Base-by-base conservation (phyloP, 1,140 invertebrate genomes). In the Aleiodes sp. region DNA sequence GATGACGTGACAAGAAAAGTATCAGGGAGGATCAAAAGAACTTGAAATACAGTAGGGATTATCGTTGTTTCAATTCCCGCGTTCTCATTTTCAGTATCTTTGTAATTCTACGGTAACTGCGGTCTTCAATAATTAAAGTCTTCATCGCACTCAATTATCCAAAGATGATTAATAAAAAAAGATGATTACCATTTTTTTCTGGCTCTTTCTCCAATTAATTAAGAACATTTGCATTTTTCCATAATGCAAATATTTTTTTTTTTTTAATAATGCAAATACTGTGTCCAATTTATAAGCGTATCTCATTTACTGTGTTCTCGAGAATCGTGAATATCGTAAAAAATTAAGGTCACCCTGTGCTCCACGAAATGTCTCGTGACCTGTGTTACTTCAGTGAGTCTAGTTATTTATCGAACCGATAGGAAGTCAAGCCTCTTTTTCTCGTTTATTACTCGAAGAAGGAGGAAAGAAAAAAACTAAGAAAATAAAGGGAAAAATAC, bases 311-410 rank as follows among this genome's bases (percentile, higher is more conserved):
- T 46, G n/a, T n/a, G 2, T 46, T 46, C n/a, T 46, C n/a, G 41
- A n/a, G 19, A 46, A 12, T 62, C 35, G 60, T 10, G 10, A 37
- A 35, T 65, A 43, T 65, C 62, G 39, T 29, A 10, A 65, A 26
- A 65, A 65, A 65, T 46, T 46, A 65, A 46, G 24, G 41, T 29
- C 39, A 33, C 21, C 37, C 21, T 65, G 26, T 26, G 7, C 2
- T 29, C 35, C 62, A 65, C 62, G 62, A 46, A 16, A 71, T 33
- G 63, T 71, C 57, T 67, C 70, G 70, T 71, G 70, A 71, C 70
- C 67, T 39, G 39, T 31, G 65, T 31, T 41, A 71, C 65, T 71
- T 71, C 59, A 31, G n/a, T 29, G 28, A 46, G 14, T 39, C n/a
- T n/a, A 19, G 21, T 57, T 57, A 24, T 21, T 33, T 63, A 19